Evolutionary conservation across 2,113 vertebrate genomes (phyloP).

Genomic region (Catharus minimus): DNA sequence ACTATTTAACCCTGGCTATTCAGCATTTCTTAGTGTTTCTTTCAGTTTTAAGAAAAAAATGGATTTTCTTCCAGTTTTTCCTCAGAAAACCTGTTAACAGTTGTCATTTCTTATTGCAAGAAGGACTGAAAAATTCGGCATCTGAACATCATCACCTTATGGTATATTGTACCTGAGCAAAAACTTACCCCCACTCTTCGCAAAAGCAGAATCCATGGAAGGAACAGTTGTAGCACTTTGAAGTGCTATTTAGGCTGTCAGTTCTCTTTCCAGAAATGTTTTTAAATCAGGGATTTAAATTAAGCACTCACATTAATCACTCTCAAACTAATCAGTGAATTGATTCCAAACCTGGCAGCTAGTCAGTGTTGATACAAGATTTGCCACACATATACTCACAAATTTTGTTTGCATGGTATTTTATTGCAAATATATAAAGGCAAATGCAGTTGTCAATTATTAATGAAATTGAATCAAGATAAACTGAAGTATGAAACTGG

Average conservation of each 20-base stretch:
- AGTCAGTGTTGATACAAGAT: background rate
- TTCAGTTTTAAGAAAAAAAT: background rate
- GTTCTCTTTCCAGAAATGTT: background rate
- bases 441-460: slow-evolving; percentile 19
- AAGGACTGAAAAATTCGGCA: background rate
- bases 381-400: background rate
- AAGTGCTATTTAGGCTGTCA: slow-evolving; percentile 28
- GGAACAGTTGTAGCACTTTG: background rate
- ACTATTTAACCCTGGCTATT: background rate
- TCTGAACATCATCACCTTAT: background rate
- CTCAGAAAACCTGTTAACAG: background rate
- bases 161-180: background rate
- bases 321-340: slow-evolving; percentile 19
- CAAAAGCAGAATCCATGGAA: background rate
- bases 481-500: background rate
- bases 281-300: slow-evolving; percentile 16
- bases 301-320: background rate
- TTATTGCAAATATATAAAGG: slow-evolving; percentile 15
- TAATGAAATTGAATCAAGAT: background rate
- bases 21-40: background rate
- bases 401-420: slow-evolving; percentile 21
- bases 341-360: background rate
- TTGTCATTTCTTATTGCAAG: background rate
- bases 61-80: background rate
- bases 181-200: background rate